Percentiles rank a stretch among this genome's conserved stretches.
These are phyloP conservation scores for Ormyrus nitidulus DNA, from an alignment of 2,888 invertebrate genomes.

Conservation along the genomic window DNA sequence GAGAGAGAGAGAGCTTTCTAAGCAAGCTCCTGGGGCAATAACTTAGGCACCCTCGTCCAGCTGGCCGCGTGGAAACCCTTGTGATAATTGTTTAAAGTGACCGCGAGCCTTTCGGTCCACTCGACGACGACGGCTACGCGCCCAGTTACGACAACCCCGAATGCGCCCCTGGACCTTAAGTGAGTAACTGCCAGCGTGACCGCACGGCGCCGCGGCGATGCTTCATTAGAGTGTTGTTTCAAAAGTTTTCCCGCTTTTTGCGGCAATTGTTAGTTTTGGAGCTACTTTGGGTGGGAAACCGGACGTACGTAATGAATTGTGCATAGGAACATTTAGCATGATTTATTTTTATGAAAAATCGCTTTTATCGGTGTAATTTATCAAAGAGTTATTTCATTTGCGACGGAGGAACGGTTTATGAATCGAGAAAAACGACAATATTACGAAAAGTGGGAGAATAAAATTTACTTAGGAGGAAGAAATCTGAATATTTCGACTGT, in stretches of 20 bases:
- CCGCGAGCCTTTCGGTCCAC: conserved; percentile 48
- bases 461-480: too few relatives aligned
- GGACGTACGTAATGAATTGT: not conserved
- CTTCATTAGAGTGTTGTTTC: conserved; percentile 49
- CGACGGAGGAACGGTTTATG: not conserved
- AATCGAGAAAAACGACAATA: not conserved
- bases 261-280: not conserved
- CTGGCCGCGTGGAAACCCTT: conserved; percentile 55
- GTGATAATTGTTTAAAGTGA: conserved; percentile 75
- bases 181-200: conserved; percentile 17
- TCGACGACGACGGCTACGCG: conserved; percentile 4
- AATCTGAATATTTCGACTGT: too few relatives aligned
- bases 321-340: not conserved
- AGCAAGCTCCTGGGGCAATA: conserved; percentile 69
- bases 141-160: conserved; percentile 3
- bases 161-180: conserved; percentile 3
- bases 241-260: conserved; percentile 23
- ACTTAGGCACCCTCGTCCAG: conserved; percentile 72
- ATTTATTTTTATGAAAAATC: too few relatives aligned
- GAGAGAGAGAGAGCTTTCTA: conserved; percentile 57
- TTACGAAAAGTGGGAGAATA: too few relatives aligned
- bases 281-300: not conserved
- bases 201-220: conserved; percentile 14
- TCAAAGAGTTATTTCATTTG: not conserved
- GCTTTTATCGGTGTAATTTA: too few relatives aligned